These are phyloP conservation scores for Gephyroberyx darwinii DNA, from an alignment of 2,797 vertebrate species.

Conservation along the genomic window DNA sequence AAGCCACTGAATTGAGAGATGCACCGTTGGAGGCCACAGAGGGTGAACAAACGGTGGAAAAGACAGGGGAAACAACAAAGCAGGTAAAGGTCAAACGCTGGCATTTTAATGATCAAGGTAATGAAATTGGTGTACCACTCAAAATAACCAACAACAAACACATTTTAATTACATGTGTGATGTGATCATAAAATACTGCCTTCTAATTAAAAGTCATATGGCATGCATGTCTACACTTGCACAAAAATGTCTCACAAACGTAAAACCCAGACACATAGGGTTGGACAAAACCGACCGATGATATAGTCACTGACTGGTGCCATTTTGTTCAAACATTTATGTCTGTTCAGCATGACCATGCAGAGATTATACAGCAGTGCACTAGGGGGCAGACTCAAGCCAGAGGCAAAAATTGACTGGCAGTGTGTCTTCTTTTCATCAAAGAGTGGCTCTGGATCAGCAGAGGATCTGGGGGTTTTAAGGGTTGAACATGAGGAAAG, in stretches of 20 bases:
- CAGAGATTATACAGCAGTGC: background rate
- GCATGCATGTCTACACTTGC: background rate
- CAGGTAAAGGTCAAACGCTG: too few species aligned
- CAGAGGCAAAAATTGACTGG: background rate
- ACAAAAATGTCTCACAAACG: background rate
- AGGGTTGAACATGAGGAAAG: too few species aligned
- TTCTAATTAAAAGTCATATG: background rate
- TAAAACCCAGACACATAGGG: background rate
- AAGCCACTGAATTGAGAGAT: background rate
- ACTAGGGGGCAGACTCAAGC: slow-evolving; percentile 6
- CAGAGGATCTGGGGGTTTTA: too few species aligned
- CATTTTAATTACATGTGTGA: background rate
- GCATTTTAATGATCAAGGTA: background rate
- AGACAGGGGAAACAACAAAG: background rate
- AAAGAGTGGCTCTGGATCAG: background rate
- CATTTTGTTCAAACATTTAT: background rate
- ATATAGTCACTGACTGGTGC: background rate
- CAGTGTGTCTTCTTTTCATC: background rate
- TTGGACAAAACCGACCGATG: background rate
- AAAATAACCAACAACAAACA: background rate
- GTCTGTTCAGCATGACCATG: background rate
- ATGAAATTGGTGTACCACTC: background rate
- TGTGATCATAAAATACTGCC: background rate
- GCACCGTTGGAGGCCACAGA: background rate
- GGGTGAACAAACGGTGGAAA: background rate